A percentile compares a stretch with the other conserved stretches of the same genome.
phyloP scores from a whole-genome alignment of 2,888 invertebrate species.

The Digitonthophagus gazella region DNA sequence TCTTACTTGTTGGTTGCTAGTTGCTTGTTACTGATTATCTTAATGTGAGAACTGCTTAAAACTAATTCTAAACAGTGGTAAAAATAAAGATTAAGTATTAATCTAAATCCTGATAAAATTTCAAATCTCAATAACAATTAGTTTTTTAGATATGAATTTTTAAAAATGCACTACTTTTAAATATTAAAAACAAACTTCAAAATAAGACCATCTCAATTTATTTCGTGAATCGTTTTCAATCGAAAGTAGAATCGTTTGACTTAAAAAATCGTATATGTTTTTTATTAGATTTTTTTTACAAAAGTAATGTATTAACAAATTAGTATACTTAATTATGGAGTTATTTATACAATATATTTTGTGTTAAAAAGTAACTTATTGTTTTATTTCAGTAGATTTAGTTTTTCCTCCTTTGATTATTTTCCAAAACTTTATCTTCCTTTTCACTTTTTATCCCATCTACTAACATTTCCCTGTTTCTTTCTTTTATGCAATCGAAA shows the following conservation, averaged over 20 bases:
- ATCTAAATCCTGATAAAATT: too few relatives aligned
- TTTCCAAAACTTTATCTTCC: not conserved
- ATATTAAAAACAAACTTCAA: not conserved
- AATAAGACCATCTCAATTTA: not conserved
- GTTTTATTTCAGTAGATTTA: conserved; percentile 24
- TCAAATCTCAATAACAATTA: too few relatives aligned
- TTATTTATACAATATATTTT: conserved; percentile 26
- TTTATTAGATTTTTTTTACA: not conserved
- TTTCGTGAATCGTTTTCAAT: not conserved
- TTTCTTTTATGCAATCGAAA: conserved; percentile 25
- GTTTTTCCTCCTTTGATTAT: not conserved
- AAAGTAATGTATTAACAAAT: not conserved
- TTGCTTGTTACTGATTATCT: too few relatives aligned
- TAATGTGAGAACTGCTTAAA: too few relatives aligned
- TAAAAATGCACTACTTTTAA: too few relatives aligned
- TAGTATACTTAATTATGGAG: too few relatives aligned
- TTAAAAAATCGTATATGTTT: too few relatives aligned
- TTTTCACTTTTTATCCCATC: conserved; percentile 2
- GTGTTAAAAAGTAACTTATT: conserved; percentile 15
- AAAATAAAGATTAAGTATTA: too few relatives aligned
- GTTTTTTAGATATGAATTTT: too few relatives aligned
- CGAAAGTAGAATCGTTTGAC: too few relatives aligned
- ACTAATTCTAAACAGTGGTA: too few relatives aligned
- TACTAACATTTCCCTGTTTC: conserved; percentile 22
- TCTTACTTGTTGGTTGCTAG: too few relatives aligned